Evolutionary conservation across 2,888 invertebrate species (phyloP).

Genomic region (Abrostola triplasia): DNA sequence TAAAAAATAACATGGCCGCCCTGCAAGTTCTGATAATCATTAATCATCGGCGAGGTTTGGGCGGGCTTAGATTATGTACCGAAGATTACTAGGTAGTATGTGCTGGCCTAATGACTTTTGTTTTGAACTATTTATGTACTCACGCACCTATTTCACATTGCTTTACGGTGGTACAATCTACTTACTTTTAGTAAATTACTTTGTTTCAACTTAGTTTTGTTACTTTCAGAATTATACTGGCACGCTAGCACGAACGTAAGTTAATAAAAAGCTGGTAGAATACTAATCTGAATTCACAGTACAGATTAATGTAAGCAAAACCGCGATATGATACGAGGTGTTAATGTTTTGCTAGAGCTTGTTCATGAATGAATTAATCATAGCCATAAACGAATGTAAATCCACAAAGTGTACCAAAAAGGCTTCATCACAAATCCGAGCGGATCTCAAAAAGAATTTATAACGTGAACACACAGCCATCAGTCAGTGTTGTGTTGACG

Average conservation of each 20-base stretch:
- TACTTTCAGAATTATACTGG: conserved; percentile 2
- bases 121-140: conserved; percentile 39
- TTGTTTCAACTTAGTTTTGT: conserved; percentile 9
- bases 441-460: conserved; percentile 80
- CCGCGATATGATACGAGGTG: background rate
- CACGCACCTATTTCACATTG: conserved; percentile 15
- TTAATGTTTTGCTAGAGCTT: conserved; percentile 25
- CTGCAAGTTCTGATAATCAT: conserved; percentile 81
- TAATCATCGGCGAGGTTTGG: conserved; percentile 80
- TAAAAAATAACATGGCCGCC: conserved; percentile 72
- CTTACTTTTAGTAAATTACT: background rate
- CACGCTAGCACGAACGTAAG: background rate
- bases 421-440: conserved; percentile 70
- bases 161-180: background rate
- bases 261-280: background rate
- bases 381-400: conserved; percentile 29
- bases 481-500: conserved; percentile 85
- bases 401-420: conserved; percentile 48
- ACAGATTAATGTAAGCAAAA: background rate
- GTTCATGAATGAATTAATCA: conserved; percentile 37
- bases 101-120: conserved; percentile 71
- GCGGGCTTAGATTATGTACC: conserved; percentile 70
- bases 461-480: conserved; percentile 77
- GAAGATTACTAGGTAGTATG: conserved; percentile 61
- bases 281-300: background rate